Evolutionary conservation across 2,113 vertebrate genomes (phyloP), one percentile per base, ranked within the genome.

Genomic region (Narcine bancroftii): DNA sequence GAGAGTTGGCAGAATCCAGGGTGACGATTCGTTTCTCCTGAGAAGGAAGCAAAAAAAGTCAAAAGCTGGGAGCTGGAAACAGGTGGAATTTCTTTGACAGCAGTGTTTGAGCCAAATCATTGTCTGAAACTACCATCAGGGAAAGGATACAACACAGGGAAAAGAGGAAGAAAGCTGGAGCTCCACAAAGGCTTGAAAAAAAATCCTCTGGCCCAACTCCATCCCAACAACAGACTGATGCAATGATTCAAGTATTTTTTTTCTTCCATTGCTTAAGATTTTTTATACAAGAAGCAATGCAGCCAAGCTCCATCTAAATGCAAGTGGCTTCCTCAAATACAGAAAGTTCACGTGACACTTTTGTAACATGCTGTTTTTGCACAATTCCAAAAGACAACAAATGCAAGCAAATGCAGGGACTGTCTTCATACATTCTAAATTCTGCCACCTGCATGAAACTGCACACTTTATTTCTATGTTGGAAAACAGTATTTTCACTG

Each of bases 1-100:
- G 96, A 0, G 97, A 97, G 96, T 99, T 99, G 93, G 98, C 97
- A 0, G 97, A 97, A 93, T 99, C 98, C 97, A 99, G 96, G 1
- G 97, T 98, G 93, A 94, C 93, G 94, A 99, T 99, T 94, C 98
- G 96, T 94, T 97, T 97, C 96, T 99, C 98, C 99, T 99, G 95
- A 92, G 96, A 96, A 93, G 71, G 42, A 56, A 76, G 47, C 92
- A 24, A 94, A 92, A 75, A 47, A 94, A 13, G 93, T 6, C 93
- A n/a, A 93, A 17, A 92, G 45, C 60, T 13, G n/a, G 92, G 36
- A 26, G 5, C 53, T 93, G 92, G 0, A 71, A 60, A 42, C 21
- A 21, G 6, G 36, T 24, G 19, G 15, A 63, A 63, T 87, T 87
- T 60, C 81, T 60, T 53, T 42, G 92, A n/a, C 63, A 81, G 65